Evolutionary conservation across 1,140 invertebrate species (phyloP), one percentile per base, ranked within the genome.

Genomic region (Amyelois transitella): DNA sequence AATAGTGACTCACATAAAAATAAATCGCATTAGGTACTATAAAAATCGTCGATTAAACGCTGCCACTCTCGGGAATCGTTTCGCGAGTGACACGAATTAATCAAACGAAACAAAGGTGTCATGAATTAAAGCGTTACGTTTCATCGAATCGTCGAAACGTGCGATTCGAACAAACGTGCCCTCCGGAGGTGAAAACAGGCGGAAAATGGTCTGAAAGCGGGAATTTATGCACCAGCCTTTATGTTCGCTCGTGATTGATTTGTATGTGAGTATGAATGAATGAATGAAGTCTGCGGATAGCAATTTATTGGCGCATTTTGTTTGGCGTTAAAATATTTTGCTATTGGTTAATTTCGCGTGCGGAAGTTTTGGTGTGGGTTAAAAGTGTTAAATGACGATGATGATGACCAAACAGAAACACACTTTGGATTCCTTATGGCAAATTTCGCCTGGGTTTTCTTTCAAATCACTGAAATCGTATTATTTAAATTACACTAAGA

Each of bases 151-250:
- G 4, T 6, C 8, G 32, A 38, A 24, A 14, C n/a, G 12, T n/a
- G n/a, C 32, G 32, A 38, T 38, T 38, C 32, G 32, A 38, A 38
- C 32, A 38, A 38, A 38, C 32, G 32, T 38, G 49, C 45, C 8
- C 44, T 5, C 45, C 8, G 20, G 62, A 74, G 71, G 69, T 74
- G 74, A 77, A 74, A 74, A 77, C 69, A 63, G 69, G 58, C 68
- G 72, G 72, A 69, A 77, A 75, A 76, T 74, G 63, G 67, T 53
- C 52, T 60, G 69, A 68, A 72, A 69, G 69, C 53, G 43, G 50
- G 64, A 62, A 77, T 75, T 77, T 77, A 77, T 77, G 45, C 20
- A 19, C 17, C 63, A 52, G 69, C 65, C 64, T 77, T 66, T 72
- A 66, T 70, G 59, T 18, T 22, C 24, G 48, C 38, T 51, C 55